Base-by-base conservation (phyloP, 2,797 vertebrate species). In the Rachycentron canadum region DNA sequence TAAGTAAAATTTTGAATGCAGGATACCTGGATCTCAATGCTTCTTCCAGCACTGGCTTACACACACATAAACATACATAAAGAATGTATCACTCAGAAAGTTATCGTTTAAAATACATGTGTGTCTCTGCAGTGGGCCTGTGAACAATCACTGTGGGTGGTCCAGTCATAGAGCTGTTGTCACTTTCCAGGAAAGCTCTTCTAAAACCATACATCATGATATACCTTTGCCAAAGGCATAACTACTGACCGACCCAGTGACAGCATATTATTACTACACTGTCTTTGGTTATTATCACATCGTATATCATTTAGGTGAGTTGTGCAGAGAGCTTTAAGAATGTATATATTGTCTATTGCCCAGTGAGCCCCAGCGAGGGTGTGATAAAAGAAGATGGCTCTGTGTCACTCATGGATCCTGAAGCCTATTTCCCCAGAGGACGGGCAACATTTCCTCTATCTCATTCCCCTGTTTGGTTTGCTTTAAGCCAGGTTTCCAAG, bases 391-490 rank as follows among this genome's bases (percentile, higher is more conserved):
- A 67, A 43, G 47, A 83, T 72, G 49, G 43, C 59, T 81, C 69
- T 70, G 58, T 87, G 76, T 87, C 82, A 69, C 53, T 83, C 63
- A 60, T 26, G 49, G 34, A 68, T 52, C 38, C 72, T 81, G 66
- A 17, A 71, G 73, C 32, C 57, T 70, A 47, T 88, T 84, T 80
- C 78, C 79, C 84, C 34, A 32, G 71, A 82, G 82, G 64, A 85
- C 61, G 61, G 8, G 56, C 47, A 41, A 55, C 59, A 64, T 73
- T 61, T 71, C 68, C 56, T 62, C 6, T 60, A 75, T 76, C 60
- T 80, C 38, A 70, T 65, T 50, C 73, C 47, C 45, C 25, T 66
- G 32, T 88, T 76, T 81, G 61, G 61, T 74, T 73, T 72, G 47
- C 63, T 75, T 73, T 69, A 62, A 67, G 56, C 50, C 77, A 61